phyloP scores from a whole-genome alignment of 2,797 vertebrate species.

The Gallirallus australis region DNA sequence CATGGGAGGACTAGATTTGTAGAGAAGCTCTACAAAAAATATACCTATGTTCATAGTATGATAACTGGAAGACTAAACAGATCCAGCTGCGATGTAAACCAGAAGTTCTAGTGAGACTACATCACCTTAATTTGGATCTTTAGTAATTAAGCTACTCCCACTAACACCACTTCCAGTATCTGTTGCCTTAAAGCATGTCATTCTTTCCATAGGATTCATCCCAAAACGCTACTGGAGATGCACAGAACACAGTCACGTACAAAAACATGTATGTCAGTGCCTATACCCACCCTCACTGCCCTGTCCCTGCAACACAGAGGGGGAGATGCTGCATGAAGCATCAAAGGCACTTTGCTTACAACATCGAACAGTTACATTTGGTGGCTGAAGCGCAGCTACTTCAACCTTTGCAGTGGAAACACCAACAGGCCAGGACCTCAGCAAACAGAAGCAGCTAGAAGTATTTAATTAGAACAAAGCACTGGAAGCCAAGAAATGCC shows the following conservation, averaged over 20 bases:
- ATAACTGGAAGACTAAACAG: not conserved
- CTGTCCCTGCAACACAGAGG: too few relatives aligned
- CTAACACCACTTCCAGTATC: not conserved
- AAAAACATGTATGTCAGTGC: not conserved
- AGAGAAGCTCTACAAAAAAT: not conserved
- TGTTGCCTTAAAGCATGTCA: not conserved
- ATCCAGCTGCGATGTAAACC: not conserved
- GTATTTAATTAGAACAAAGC: not conserved
- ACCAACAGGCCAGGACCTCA: not conserved
- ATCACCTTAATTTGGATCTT: not conserved
- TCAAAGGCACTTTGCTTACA: not conserved
- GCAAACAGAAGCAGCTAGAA: not conserved
- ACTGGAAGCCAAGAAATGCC: not conserved
- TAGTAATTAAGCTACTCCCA: not conserved
- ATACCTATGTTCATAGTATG: not conserved
- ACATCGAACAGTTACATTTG: not conserved
- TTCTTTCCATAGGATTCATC: not conserved
- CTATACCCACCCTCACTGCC: not conserved
- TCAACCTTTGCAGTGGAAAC: not conserved
- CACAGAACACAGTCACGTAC: not conserved
- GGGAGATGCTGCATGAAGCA: not conserved
- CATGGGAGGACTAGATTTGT: not conserved
- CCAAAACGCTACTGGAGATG: not conserved
- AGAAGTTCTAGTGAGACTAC: not conserved
- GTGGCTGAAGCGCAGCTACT: not conserved